phyloP scores from a whole-genome alignment of 2,113 vertebrate genomes.

The Pitta sordida region DNA sequence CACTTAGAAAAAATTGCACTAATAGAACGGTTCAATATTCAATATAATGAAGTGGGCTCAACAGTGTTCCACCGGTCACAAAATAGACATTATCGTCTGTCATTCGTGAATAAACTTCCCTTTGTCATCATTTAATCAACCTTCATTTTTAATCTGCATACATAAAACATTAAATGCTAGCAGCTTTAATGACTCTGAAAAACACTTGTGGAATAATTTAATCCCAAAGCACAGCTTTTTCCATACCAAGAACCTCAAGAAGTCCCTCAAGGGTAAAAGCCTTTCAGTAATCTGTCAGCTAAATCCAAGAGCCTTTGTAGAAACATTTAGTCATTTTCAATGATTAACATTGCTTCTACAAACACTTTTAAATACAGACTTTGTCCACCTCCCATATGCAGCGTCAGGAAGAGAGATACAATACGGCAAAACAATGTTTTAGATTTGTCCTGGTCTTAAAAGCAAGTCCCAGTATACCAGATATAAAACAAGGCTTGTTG shows the following conservation, averaged over 20 bases:
- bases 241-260: neutral
- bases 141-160: conserved; percentile 63
- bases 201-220: conserved; percentile 60
- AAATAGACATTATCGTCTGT: neutral
- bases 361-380: neutral
- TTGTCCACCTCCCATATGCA: neutral
- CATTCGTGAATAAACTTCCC: conserved; percentile 44
- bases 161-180: conserved; percentile 62
- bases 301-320: neutral
- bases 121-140: conserved; percentile 61
- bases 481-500: neutral
- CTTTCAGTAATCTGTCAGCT: neutral
- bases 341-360: neutral
- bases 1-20: neutral
- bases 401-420: neutral
- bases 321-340: conserved; percentile 21
- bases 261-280: conserved; percentile 20
- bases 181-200: conserved; percentile 64
- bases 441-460: neutral
- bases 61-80: conserved; percentile 21
- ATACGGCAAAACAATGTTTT: neutral
- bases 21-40: neutral
- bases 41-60: neutral
- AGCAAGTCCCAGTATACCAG: neutral
- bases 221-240: conserved; percentile 4